A percentile compares a stretch with the other conserved stretches of the same genome.
These are phyloP conservation scores for Pinna nobilis DNA, from an alignment of 1,140 invertebrate genomes.

Conservation along the genomic window DNA sequence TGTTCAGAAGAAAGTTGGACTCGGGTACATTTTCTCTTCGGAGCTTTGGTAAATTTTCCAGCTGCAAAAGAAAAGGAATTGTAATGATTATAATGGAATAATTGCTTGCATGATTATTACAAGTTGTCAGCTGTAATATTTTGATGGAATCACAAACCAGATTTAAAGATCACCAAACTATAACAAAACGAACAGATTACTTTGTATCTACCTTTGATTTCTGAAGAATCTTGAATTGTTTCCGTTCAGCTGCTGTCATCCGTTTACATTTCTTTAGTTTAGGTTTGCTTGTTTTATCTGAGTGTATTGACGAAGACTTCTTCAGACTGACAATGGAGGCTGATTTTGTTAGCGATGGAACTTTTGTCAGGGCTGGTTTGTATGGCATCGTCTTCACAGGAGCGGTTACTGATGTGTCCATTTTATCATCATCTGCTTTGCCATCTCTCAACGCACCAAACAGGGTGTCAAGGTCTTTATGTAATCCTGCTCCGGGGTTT, in stretches of 20 bases:
- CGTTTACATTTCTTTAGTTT: not conserved
- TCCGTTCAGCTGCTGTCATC: constrained; percentile 2
- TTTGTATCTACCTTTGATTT: not conserved
- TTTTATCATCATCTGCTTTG: constrained; percentile 4
- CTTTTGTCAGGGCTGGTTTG: not conserved
- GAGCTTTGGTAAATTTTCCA: constrained; percentile 6
- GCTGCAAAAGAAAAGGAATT: constrained; percentile 7
- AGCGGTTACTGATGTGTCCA: not conserved
- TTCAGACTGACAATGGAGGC: constrained; percentile 20
- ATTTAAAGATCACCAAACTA: not conserved
- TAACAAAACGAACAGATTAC: not conserved
- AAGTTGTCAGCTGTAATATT: not conserved
- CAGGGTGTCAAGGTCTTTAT: constrained; percentile 48
- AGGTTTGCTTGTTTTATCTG: not conserved
- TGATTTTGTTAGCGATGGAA: constrained; percentile 27
- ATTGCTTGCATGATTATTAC: not conserved
- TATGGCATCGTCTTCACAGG: not conserved
- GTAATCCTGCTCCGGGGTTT: constrained; percentile 33
- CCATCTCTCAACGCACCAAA: constrained; percentile 43
- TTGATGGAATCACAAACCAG: not conserved
- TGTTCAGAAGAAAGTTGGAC: constrained; percentile 44
- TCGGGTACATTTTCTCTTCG: constrained; percentile 43
- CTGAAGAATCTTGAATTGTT: not conserved
- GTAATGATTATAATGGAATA: not conserved
- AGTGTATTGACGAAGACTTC: not conserved